Evolutionary conservation across 1,140 invertebrate species (phyloP).

Genomic region (Drosophila bocki): DNA sequence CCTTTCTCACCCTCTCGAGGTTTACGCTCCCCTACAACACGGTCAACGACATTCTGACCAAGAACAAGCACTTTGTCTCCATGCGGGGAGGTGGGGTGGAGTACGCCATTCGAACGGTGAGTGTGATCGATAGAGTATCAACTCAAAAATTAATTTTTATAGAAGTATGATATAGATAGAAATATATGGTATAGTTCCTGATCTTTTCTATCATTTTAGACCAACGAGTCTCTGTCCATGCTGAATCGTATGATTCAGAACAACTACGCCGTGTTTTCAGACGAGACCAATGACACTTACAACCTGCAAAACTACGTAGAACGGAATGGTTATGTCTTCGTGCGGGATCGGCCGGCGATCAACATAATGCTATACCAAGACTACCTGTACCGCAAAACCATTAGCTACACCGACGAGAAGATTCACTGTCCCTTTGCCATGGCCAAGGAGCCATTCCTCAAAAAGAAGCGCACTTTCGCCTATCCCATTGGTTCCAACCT

Average conservation of each 20-base stretch:
- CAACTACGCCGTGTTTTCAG: conserved; percentile 75
- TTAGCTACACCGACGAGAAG: conserved; percentile 86
- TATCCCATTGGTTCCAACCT: conserved; percentile 88
- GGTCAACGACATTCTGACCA: conserved; percentile 89
- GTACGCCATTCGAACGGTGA: conserved; percentile 88
- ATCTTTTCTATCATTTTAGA: conserved; percentile 18
- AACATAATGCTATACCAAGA: conserved; percentile 89
- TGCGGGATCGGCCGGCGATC: conserved; percentile 88
- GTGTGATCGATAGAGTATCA: conserved; percentile 25
- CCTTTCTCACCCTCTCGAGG: conserved; percentile 93
- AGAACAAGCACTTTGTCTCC: conserved; percentile 89
- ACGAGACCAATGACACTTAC: conserved; percentile 78
- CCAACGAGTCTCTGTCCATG: conserved; percentile 75
- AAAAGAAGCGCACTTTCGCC: conserved; percentile 89
- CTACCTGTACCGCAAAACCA: conserved; percentile 88
- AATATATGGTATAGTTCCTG: neutral
- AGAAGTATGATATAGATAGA: no score
- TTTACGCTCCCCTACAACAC: conserved; percentile 91
- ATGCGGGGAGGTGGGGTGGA: conserved; percentile 89
- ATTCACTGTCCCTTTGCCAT: conserved; percentile 90
- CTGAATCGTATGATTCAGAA: conserved; percentile 75
- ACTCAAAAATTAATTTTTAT: no score
- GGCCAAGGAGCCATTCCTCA: conserved; percentile 88
- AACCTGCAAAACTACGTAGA: conserved; percentile 85
- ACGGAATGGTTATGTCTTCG: conserved; percentile 87